Evolutionary conservation across 2,113 vertebrate genomes (phyloP).

Genomic region (Hiodon tergisus): DNA sequence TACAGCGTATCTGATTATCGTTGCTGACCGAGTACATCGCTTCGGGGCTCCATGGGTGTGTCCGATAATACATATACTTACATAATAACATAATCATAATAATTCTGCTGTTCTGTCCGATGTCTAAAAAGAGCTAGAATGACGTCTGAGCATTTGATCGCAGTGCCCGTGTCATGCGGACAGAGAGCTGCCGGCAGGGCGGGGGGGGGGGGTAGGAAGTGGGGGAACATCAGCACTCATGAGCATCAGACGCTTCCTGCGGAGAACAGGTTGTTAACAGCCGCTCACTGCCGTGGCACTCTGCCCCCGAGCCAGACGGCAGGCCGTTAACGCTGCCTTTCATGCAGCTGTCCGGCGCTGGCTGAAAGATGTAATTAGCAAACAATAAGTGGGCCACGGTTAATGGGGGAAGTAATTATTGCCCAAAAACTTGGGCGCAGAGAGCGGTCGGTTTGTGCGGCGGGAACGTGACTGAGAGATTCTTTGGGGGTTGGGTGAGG

Average conservation of each 20-base stretch:
- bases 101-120: too few species aligned
- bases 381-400: slow-evolving; percentile 38
- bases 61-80: too few species aligned
- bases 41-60: too few species aligned
- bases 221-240: neutral
- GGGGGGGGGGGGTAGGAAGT: neutral
- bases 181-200: neutral
- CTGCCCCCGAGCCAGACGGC: slow-evolving; percentile 10
- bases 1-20: too few species aligned
- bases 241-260: neutral
- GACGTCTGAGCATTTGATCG: too few species aligned
- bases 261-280: slow-evolving; percentile 4
- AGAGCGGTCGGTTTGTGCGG: neutral
- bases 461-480: neutral
- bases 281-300: neutral
- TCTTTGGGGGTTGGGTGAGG: neutral
- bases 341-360: slow-evolving; percentile 9
- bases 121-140: too few species aligned
- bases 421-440: slow-evolving; percentile 8
- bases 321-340: neutral
- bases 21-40: too few species aligned
- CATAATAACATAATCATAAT: too few species aligned
- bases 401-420: slow-evolving; percentile 44
- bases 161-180: too few species aligned
- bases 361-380: slow-evolving; percentile 40